A percentile compares a stretch with the other conserved stretches of the same genome.
phyloP scores from a whole-genome alignment of 2,113 vertebrate genomes.

The Narcine bancroftii region DNA sequence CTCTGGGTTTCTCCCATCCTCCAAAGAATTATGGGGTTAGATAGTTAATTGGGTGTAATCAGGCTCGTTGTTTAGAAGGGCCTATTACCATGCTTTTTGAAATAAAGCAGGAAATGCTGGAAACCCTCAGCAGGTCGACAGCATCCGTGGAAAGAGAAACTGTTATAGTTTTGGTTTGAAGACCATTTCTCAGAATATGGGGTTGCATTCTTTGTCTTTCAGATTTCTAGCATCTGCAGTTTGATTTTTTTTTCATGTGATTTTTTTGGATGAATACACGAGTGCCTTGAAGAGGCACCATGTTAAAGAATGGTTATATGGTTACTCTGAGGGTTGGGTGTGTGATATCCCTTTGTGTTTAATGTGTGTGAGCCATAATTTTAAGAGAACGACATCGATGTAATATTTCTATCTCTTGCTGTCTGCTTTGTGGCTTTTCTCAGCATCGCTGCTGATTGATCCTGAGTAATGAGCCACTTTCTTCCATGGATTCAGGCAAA shows the following conservation, averaged over 20 bases:
- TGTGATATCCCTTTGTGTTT: not conserved
- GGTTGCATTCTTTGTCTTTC: too few relatives aligned
- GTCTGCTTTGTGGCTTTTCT: not conserved
- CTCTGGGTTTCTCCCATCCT: too few relatives aligned
- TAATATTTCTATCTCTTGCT: not conserved
- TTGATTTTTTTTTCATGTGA: too few relatives aligned
- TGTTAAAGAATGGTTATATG: not conserved
- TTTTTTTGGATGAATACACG: not conserved
- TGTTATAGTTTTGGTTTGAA: too few relatives aligned
- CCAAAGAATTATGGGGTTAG: too few relatives aligned
- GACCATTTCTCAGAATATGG: too few relatives aligned
- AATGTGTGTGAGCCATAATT: not conserved
- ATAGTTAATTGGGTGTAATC: too few relatives aligned
- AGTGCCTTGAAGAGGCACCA: not conserved
- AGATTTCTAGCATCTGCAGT: too few relatives aligned
- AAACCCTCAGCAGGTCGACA: too few relatives aligned
- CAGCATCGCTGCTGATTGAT: not conserved
- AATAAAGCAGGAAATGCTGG: too few relatives aligned
- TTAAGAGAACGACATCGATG: not conserved
- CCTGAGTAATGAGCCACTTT: not conserved
- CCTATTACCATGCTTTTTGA: not conserved
- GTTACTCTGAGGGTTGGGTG: not conserved
- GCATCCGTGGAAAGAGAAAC: too few relatives aligned
- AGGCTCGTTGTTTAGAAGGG: too few relatives aligned
- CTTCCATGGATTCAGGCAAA: not conserved